Evolutionary conservation across 2,797 vertebrate genomes (phyloP).

Genomic region (Neopelma chrysocephalum): DNA sequence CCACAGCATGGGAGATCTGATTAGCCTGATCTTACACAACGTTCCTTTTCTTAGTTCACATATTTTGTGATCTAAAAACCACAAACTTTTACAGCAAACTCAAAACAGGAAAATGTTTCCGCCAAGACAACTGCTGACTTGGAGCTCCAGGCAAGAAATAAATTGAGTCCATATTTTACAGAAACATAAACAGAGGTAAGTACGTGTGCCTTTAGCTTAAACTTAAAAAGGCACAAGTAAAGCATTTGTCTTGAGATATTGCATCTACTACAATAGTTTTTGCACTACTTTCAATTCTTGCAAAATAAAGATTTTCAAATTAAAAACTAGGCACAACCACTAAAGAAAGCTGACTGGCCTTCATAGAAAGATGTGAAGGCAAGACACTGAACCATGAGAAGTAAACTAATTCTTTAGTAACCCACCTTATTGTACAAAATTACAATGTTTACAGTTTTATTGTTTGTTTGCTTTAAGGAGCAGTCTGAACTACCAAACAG

Average conservation of each 20-base stretch:
- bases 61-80: slow-evolving; percentile 43
- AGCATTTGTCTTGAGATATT: neutral
- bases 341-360: neutral
- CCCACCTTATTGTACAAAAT: neutral
- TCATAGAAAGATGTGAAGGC: neutral
- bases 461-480: neutral
- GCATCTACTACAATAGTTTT: neutral
- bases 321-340: neutral
- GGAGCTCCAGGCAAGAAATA: slow-evolving; percentile 26
- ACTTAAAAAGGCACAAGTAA: neutral
- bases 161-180: slow-evolving; percentile 1
- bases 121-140: slow-evolving; percentile 39
- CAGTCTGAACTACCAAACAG: neutral
- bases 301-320: neutral
- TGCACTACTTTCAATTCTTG: neutral
- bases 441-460: neutral
- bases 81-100: slow-evolving; percentile 33
- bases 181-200: neutral
- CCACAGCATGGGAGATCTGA: neutral
- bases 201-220: neutral
- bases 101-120: slow-evolving; percentile 41
- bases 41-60: neutral
- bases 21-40: slow-evolving; percentile 8
- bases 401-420: neutral
- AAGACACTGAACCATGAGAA: neutral